Evolutionary conservation across 53 echinoderm and acorn worm genomes (phyloP), one percentile per base, ranked within the genome.

Genomic region (Paracentrotus lividus): DNA sequence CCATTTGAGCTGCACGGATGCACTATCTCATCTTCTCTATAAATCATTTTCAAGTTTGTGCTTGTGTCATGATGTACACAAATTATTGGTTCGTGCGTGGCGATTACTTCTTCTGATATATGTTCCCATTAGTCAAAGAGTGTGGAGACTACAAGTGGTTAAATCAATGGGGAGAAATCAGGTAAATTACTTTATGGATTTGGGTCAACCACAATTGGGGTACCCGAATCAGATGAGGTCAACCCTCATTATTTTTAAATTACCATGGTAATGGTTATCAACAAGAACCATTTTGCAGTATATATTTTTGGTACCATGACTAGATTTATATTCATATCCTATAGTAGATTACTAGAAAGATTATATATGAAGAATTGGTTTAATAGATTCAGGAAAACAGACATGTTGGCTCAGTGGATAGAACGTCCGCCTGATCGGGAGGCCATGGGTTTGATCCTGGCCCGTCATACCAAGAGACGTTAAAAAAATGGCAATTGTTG

Each of bases 171-270:
- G 6, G 16, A 38, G 20, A 72, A 72, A 72, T 72, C 72, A 20
- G 40, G 40, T 72, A 72, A 72, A 72, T 72, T 72, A 72, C 72
- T 72, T 72, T 72, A 72, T 72, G 72, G 72, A 72, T 72, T 38
- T 72, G 72, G 72, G 72, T 72, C 72, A 36, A 40, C 72, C 72
- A 72, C 72, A 72, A 72, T 72, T 72, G 72, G 72, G 21, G 1
- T 38, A 36, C 13, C n/a, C n/a, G n/a, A n/a, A 72, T 72, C 40
- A 20, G 33, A 72, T 72, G 72, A 20, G 72, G 72, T 72, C 40
- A 72, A 72, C 72, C 36, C 14, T 72, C 20, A 72, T 72, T 72
- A 72, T 38, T 72, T 31, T 72, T 3, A 38, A 36, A 20, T 38
- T 72, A 2, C 40, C 36, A 72, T 72, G 72, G 64, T 72, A 40